Percentiles rank a stretch among this genome's conserved stretches.
Evolutionary conservation across 2,113 vertebrate species (phyloP).

Genomic region (Glaucomys volans): DNA sequence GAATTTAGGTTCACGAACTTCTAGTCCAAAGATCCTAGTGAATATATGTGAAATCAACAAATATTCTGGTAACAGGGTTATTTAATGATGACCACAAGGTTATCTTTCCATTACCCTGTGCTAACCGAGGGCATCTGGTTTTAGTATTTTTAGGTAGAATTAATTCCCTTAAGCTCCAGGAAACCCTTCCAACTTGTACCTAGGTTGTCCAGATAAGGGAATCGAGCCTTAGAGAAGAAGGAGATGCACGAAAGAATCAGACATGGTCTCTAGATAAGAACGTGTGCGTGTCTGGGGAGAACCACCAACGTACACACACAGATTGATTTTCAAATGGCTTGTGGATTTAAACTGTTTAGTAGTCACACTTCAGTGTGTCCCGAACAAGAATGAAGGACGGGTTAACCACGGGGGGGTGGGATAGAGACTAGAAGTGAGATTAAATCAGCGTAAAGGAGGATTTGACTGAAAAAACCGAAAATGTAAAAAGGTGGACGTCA

Average conservation of each 20-base stretch:
- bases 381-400: neutral
- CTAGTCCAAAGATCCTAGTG: constrained; percentile 7
- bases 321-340: neutral
- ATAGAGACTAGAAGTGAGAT: neutral
- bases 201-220: neutral
- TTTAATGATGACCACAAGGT: neutral
- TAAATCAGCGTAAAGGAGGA: neutral
- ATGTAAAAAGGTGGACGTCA: neutral
- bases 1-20: neutral
- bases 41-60: neutral
- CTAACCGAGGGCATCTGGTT: neutral
- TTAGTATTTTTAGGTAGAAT: neutral
- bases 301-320: neutral
- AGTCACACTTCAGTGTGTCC: neutral
- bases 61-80: neutral
- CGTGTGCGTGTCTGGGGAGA: too few species aligned
- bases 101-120: neutral
- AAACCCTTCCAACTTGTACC: neutral
- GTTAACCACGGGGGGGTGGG: neutral
- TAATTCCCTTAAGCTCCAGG: constrained; percentile 21
- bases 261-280: neutral
- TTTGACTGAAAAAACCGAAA: constrained; percentile 26
- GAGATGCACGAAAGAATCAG: neutral
- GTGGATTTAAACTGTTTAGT: neutral
- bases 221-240: neutral